A percentile compares a stretch with the other conserved stretches of the same genome.
Evolutionary conservation across 2,888 invertebrate species (phyloP).

Genomic region (Sphecodes monilicornis): DNA sequence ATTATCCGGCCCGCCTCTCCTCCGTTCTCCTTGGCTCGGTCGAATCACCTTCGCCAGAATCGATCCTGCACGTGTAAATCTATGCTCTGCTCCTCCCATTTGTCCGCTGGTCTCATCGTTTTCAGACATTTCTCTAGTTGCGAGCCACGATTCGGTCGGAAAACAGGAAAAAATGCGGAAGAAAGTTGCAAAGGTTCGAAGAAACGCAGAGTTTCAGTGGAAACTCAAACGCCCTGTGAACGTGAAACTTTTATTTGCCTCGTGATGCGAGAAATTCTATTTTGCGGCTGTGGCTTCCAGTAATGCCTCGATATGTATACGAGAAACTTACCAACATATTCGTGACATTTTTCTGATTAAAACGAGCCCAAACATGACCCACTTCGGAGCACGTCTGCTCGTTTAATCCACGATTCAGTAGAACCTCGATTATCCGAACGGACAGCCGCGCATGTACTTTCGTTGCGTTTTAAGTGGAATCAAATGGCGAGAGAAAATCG

Average conservation of each 20-base stretch:
- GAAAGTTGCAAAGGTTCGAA: not conserved
- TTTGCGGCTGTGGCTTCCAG: too few species aligned
- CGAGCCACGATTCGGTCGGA: not conserved
- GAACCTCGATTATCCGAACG: too few species aligned
- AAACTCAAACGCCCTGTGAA: not conserved
- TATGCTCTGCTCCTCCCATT: constrained; percentile 24
- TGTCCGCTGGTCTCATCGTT: constrained; percentile 19
- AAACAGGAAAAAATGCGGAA: not conserved
- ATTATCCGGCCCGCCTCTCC: constrained; percentile 74
- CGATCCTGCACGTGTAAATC: constrained; percentile 52
- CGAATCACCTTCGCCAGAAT: constrained; percentile 31
- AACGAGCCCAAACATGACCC: too few species aligned
- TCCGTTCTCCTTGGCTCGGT: constrained; percentile 37
- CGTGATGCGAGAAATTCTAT: not conserved
- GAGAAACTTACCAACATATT: too few species aligned
- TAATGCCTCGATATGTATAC: too few species aligned
- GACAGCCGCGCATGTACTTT: too few species aligned
- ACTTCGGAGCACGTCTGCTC: too few species aligned
- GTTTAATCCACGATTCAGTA: too few species aligned
- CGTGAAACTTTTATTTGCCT: not conserved
- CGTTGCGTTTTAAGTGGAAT: not conserved
- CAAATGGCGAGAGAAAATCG: not conserved
- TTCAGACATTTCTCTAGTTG: not conserved
- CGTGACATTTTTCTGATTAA: too few species aligned
- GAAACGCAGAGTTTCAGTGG: too few species aligned